A percentile compares a stretch with the other conserved stretches of the same genome.
These are phyloP conservation scores for Anolis apletophallus DNA, from an alignment of 2,797 vertebrate genomes.

Conservation along the genomic window DNA sequence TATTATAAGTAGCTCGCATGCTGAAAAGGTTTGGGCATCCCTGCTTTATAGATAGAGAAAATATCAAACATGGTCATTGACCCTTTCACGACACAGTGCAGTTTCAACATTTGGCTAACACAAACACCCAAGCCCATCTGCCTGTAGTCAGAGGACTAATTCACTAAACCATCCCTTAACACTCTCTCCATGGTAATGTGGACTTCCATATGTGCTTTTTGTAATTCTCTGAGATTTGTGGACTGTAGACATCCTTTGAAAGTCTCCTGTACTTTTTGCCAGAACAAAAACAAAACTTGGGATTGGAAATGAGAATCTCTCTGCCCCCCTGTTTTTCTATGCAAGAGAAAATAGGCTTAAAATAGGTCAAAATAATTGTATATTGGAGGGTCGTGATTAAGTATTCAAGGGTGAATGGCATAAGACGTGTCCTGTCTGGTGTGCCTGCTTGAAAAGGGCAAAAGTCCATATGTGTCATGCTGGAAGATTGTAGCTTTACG, in stretches of 20 bases:
- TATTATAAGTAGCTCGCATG: too few species aligned
- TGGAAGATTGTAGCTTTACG: background rate
- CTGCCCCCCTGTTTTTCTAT: background rate
- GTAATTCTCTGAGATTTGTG: background rate
- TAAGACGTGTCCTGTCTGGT: background rate
- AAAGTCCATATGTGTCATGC: background rate
- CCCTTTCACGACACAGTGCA: too few species aligned
- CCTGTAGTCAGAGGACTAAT: too few species aligned
- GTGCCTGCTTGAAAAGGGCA: slow-evolving; percentile 8
- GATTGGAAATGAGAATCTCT: background rate
- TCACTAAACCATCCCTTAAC: too few species aligned
- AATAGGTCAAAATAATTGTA: background rate
- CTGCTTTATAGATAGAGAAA: too few species aligned
- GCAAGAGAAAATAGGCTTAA: background rate
- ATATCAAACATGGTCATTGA: too few species aligned
- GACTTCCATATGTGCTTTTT: background rate
- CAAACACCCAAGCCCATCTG: too few species aligned
- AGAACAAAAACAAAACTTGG: background rate
- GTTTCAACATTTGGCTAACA: too few species aligned
- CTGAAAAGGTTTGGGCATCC: too few species aligned
- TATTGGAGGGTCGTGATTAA: background rate
- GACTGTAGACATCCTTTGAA: background rate
- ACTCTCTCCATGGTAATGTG: background rate
- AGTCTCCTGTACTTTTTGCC: background rate
- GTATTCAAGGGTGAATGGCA: background rate